Evolutionary conservation across 2,113 vertebrate genomes (phyloP).

Genomic region (Caranx ignobilis): DNA sequence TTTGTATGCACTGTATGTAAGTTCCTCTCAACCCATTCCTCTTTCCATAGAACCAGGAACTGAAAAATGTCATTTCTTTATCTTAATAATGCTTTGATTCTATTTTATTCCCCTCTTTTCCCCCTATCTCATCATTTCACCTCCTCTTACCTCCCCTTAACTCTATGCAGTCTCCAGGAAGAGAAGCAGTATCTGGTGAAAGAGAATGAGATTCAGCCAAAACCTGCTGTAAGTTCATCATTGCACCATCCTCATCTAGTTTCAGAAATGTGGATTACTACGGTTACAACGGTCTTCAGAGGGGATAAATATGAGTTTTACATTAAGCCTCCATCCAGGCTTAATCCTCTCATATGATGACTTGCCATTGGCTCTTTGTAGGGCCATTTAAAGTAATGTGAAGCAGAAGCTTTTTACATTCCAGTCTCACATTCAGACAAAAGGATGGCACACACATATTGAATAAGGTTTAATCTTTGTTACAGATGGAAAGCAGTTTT

Average conservation of each 20-base stretch:
- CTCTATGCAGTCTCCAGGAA: conserved; percentile 82
- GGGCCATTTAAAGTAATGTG: conserved; percentile 3
- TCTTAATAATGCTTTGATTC: conserved; percentile 18
- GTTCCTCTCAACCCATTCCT: conserved; percentile 3
- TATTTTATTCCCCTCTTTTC: neutral
- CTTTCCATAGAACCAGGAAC: conserved; percentile 44
- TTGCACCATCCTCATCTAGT: conserved; percentile 36
- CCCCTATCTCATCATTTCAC: neutral
- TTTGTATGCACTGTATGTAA: neutral
- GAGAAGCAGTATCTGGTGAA: conserved; percentile 87
- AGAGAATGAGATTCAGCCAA: conserved; percentile 85
- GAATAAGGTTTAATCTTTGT: conserved; percentile 3
- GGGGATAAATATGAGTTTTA: conserved; percentile 54
- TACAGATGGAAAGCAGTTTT: neutral
- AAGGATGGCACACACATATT: neutral
- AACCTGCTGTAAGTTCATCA: conserved; percentile 86
- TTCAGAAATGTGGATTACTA: conserved; percentile 53
- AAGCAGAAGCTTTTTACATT: conserved; percentile 16
- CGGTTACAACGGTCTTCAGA: conserved; percentile 36
- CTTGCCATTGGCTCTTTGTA: conserved; percentile 9
- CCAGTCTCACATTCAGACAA: neutral
- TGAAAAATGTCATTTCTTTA: conserved; percentile 34
- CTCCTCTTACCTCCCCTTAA: conserved; percentile 18
- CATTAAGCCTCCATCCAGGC: conserved; percentile 42
- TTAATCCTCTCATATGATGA: conserved; percentile 40